Evolutionary conservation across 2,113 vertebrate species (phyloP).

Genomic region (Dromaius novaehollandiae): DNA sequence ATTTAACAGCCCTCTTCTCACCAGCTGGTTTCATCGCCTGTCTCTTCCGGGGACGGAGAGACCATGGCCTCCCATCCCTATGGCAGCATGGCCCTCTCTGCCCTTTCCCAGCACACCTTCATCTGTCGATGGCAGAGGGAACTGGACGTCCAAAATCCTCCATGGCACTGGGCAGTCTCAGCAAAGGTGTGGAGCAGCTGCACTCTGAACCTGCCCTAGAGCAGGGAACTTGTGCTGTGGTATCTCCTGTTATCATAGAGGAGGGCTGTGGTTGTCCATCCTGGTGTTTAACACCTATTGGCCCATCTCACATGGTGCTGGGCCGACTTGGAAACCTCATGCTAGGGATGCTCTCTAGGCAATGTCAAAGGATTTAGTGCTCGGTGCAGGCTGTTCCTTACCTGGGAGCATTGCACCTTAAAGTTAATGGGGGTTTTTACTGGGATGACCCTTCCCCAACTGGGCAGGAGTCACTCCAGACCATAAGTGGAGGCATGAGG

Average conservation of each 20-base stretch:
- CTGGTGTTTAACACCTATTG: too few relatives aligned
- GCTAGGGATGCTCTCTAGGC: too few relatives aligned
- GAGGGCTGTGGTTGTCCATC: too few relatives aligned
- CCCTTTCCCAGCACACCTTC: neutral
- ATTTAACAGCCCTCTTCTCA: neutral
- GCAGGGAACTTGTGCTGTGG: too few relatives aligned
- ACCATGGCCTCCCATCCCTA: too few relatives aligned
- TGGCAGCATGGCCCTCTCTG: neutral
- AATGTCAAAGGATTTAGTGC: neutral
- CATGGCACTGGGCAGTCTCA: too few relatives aligned
- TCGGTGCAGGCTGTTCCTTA: neutral
- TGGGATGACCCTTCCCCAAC: neutral
- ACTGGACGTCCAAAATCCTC: neutral
- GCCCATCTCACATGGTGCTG: too few relatives aligned
- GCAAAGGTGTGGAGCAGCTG: too few relatives aligned
- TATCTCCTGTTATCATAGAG: too few relatives aligned
- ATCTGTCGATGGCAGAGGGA: neutral
- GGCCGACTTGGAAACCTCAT: too few relatives aligned
- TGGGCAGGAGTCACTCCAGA: neutral
- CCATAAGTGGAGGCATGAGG: rapidly evolving
- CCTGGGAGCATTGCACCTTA: neutral
- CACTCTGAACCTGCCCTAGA: too few relatives aligned
- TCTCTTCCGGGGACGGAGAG: neutral
- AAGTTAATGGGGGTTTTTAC: neutral
- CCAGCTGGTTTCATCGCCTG: neutral